These are phyloP conservation scores for Neodiprion fabricii DNA, from an alignment of 1,140 invertebrate genomes.

Conservation along the genomic window DNA sequence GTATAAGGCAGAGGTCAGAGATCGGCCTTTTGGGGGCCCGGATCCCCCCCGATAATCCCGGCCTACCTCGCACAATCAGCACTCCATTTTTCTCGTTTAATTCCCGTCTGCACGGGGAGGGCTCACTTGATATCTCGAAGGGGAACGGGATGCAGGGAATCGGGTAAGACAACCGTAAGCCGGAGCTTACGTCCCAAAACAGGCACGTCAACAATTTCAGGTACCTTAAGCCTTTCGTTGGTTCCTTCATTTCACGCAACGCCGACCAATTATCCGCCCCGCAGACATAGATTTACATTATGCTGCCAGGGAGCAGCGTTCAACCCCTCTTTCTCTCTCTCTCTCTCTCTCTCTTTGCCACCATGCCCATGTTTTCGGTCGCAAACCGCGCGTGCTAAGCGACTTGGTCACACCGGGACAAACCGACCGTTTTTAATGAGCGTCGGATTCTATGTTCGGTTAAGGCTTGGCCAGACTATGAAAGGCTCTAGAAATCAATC, in stretches of 20 bases:
- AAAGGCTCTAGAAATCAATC: background rate
- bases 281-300: conserved; percentile 6
- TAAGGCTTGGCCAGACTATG: no score
- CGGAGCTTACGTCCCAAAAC: conserved; percentile 12
- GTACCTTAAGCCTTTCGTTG: background rate
- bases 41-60: conserved; percentile 8
- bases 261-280: background rate
- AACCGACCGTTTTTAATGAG: no score
- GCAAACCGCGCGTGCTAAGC: no score
- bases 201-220: conserved; percentile 17
- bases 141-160: conserved; percentile 1
- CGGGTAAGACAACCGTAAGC: conserved; percentile 15
- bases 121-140: background rate
- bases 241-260: conserved; percentile 13
- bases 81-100: conserved; percentile 21
- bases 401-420: no score
- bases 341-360: conserved; percentile 15
- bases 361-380: conserved; percentile 14
- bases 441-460: no score
- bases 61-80: conserved; percentile 15
- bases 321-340: conserved; percentile 7
- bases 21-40: background rate
- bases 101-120: background rate
- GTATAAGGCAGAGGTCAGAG: background rate
- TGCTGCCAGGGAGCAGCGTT: background rate